A percentile compares a stretch with the other conserved stretches of the same genome.
These are phyloP conservation scores for Phaedon cochleariae DNA, from an alignment of 2,888 invertebrate genomes.

Conservation along the genomic window DNA sequence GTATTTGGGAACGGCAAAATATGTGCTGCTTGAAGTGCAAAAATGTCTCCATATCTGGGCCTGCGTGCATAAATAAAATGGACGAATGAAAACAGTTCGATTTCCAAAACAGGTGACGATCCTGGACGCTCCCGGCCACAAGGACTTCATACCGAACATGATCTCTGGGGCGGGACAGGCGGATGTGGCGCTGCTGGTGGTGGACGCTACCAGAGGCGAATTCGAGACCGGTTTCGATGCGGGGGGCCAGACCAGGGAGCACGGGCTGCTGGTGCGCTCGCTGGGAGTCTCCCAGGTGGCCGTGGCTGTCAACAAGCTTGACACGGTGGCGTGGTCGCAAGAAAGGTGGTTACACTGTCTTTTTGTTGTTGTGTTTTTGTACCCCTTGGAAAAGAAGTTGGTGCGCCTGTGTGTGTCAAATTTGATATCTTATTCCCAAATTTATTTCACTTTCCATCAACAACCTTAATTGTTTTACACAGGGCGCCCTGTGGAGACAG, in stretches of 20 bases:
- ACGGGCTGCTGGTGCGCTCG: conserved; percentile 90
- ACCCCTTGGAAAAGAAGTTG: too few species aligned
- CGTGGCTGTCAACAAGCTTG: conserved; percentile 97
- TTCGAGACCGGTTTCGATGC: conserved; percentile 99
- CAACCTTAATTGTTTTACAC: too few species aligned
- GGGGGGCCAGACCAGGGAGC: conserved; percentile 98
- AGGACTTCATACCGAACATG: conserved; percentile 99
- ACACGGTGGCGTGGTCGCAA: conserved; percentile 93
- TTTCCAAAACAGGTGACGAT: conserved; percentile 77
- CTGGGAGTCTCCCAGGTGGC: conserved; percentile 91
- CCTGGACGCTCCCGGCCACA: conserved; percentile 98
- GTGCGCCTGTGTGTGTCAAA: too few species aligned
- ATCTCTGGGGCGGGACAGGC: conserved; percentile 98
- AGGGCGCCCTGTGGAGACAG: too few species aligned
- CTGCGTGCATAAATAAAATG: too few species aligned
- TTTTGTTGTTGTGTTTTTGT: too few species aligned
- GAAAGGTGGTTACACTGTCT: conserved; percentile 68
- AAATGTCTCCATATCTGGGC: too few species aligned
- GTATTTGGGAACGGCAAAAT: too few species aligned
- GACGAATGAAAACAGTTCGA: too few species aligned
- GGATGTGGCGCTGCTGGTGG: conserved; percentile 95
- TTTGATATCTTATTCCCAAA: too few species aligned
- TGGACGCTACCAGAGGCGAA: conserved; percentile 95
- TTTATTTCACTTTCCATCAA: too few species aligned
- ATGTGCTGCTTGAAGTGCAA: too few species aligned